Evolutionary conservation across 1,140 invertebrate species (phyloP).

Genomic region (Drosophila murphyi): DNA sequence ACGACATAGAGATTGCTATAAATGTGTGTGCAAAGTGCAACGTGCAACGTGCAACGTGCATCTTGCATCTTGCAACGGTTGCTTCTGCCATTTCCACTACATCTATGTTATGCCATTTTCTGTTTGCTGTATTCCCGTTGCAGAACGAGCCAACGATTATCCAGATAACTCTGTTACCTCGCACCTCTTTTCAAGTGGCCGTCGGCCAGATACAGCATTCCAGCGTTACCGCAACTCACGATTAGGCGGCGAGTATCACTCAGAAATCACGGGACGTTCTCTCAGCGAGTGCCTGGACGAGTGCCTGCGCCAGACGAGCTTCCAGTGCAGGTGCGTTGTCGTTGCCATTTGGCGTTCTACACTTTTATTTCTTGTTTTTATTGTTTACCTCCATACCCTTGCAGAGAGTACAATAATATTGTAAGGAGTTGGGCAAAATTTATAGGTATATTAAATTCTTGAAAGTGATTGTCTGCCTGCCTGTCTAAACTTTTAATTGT

Average conservation of each 20-base stretch:
- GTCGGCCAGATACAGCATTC: constrained; percentile 94
- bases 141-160: constrained; percentile 92
- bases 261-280: constrained; percentile 93
- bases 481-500: too few relatives aligned
- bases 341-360: constrained; percentile 28
- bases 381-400: background rate
- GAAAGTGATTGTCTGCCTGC: too few relatives aligned
- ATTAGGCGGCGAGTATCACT: constrained; percentile 93
- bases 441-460: background rate
- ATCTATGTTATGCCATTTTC: constrained; percentile 22
- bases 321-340: constrained; percentile 88
- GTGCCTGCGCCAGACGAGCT: constrained; percentile 93
- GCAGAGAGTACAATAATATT: background rate
- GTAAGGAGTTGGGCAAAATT: background rate
- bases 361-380: constrained; percentile 10
- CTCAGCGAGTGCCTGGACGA: constrained; percentile 95
- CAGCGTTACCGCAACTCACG: constrained; percentile 94
- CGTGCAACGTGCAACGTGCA: background rate
- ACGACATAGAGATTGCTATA: constrained; percentile 66
- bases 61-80: constrained; percentile 44
- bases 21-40: background rate
- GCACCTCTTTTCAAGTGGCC: constrained; percentile 91
- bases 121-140: constrained; percentile 73
- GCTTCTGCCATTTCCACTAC: constrained; percentile 37
- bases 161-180: constrained; percentile 92